Evolutionary conservation across 2,888 invertebrate species (phyloP).

Genomic region (Spodoptera exigua): DNA sequence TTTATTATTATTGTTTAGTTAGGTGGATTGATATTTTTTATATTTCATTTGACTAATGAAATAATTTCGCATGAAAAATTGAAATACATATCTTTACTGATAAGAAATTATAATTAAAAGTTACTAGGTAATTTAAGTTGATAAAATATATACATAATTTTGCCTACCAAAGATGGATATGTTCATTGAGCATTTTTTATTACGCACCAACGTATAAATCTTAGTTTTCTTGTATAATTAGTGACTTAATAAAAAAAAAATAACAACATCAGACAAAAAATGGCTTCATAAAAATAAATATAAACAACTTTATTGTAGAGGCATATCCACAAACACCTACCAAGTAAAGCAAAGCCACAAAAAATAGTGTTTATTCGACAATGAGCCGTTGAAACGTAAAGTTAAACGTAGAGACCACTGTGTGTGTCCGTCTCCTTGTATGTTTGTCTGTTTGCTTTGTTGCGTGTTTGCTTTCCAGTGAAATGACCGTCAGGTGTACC

Average conservation of each 20-base stretch:
- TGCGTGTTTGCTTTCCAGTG: constrained; percentile 55
- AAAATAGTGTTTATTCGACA: constrained; percentile 72
- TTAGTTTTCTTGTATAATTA: no score
- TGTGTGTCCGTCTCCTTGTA: constrained; percentile 59
- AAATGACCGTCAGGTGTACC: constrained; percentile 54
- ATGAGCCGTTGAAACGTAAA: constrained; percentile 81
- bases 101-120: no score
- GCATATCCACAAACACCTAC: constrained; percentile 67
- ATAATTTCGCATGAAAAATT: not conserved
- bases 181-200: no score
- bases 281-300: not conserved
- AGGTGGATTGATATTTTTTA: no score
- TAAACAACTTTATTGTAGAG: constrained; percentile 1
- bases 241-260: not conserved
- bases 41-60: constrained; percentile 7
- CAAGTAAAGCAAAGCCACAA: constrained; percentile 60
- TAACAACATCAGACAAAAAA: not conserved
- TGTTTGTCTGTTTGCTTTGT: constrained; percentile 64
- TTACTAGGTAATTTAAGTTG: no score
- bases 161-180: no score
- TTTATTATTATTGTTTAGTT: no score
- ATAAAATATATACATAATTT: no score
- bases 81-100: no score
- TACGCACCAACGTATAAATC: no score
- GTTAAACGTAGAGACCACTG: constrained; percentile 62